Conservation (phyloP, 2,888 invertebrate genomes). For the Oscheius myriophilus region DNA sequence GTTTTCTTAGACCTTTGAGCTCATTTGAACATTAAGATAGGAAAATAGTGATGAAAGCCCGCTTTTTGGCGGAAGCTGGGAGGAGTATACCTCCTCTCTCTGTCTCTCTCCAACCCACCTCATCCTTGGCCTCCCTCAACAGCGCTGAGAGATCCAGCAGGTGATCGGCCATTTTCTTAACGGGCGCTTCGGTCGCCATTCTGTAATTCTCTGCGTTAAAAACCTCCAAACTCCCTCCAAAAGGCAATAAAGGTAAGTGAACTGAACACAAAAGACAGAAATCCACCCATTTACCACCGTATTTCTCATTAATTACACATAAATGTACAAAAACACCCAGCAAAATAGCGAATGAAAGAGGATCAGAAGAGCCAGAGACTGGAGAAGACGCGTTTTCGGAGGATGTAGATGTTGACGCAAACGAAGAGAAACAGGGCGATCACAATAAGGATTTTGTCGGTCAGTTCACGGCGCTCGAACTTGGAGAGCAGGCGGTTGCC, state of each 20-base stretch:
- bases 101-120: constrained; percentile 14
- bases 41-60: too few relatives aligned
- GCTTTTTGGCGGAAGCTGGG: too few relatives aligned
- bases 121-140: constrained; percentile 31
- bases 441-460: constrained; percentile 89
- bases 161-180: constrained; percentile 8
- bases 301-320: constrained; percentile 6
- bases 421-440: constrained; percentile 88
- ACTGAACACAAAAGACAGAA: neutral
- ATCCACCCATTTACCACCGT: constrained; percentile 5
- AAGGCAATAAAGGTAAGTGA: constrained; percentile 23
- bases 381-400: constrained; percentile 83
- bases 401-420: constrained; percentile 89
- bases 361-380: constrained; percentile 48
- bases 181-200: neutral
- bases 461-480: constrained; percentile 91
- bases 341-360: neutral
- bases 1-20: too few relatives aligned
- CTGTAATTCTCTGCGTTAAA: too few relatives aligned
- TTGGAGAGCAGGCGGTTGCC: constrained; percentile 91
- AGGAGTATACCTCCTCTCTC: too few relatives aligned
- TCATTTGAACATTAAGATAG: too few relatives aligned
- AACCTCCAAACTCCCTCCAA: constrained; percentile 9
- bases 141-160: constrained; percentile 26
- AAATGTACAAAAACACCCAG: constrained; percentile 11